phyloP scores from a whole-genome alignment of 2,888 invertebrate species.

The Habrosyne pyritoides region DNA sequence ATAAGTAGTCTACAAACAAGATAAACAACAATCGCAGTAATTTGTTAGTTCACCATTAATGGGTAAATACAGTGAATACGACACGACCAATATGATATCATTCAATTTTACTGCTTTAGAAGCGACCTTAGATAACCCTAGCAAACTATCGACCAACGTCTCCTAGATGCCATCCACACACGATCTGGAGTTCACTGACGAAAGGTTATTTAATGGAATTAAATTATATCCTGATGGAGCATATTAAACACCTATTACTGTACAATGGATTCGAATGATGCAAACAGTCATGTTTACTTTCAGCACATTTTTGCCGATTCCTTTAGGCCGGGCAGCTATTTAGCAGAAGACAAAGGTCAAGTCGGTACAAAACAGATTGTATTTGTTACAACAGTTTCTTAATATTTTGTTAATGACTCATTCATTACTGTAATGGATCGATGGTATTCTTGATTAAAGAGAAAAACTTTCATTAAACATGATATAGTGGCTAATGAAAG shows the following conservation, averaged over 20 bases:
- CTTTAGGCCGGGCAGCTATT: not conserved
- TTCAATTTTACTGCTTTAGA: slow-evolving; percentile 82
- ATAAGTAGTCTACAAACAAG: slow-evolving; percentile 23
- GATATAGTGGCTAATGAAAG: slow-evolving; percentile 37
- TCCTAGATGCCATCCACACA: slow-evolving; percentile 66
- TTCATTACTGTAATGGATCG: not conserved
- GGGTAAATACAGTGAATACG: slow-evolving; percentile 74
- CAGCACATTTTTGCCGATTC: not conserved
- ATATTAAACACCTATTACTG: not conserved
- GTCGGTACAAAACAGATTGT: not conserved
- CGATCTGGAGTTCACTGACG: slow-evolving; percentile 46
- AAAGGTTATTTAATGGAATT: slow-evolving; percentile 28
- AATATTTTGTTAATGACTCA: slow-evolving; percentile 2
- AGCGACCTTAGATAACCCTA: slow-evolving; percentile 78
- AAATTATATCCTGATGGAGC: not conserved
- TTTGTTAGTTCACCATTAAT: slow-evolving; percentile 75
- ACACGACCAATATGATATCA: slow-evolving; percentile 77
- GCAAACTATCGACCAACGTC: slow-evolving; percentile 69
- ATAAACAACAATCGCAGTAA: slow-evolving; percentile 62
- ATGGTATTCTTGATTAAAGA: not conserved
- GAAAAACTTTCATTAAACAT: not conserved
- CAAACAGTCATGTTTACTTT: not conserved
- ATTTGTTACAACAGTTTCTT: not conserved
- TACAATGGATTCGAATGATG: not conserved
- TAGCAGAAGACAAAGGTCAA: slow-evolving; percentile 2